A percentile compares a stretch with the other conserved stretches of the same genome.
phyloP scores from a whole-genome alignment of 2,113 vertebrate genomes.

The Pygoscelis antarcticus region DNA sequence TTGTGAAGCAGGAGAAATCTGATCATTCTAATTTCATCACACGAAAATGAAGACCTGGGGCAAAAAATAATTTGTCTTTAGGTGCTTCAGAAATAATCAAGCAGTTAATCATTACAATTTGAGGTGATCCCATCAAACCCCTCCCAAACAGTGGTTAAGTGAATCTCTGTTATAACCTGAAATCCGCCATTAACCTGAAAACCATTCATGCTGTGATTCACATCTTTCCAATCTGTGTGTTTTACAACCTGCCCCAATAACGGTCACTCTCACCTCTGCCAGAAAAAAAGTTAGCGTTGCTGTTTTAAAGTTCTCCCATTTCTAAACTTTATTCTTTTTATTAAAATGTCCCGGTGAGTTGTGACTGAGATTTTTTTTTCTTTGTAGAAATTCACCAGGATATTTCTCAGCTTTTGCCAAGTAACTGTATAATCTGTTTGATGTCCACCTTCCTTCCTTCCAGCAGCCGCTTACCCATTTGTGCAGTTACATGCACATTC shows the following conservation, averaged over 20 bases:
- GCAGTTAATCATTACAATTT: not conserved
- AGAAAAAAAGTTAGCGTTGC: not conserved
- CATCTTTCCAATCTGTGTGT: not conserved
- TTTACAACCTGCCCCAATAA: not conserved
- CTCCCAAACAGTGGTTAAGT: not conserved
- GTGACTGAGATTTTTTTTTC: not conserved
- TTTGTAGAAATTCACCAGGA: not conserved
- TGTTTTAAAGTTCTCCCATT: not conserved
- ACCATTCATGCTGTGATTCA: not conserved
- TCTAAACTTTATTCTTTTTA: not conserved
- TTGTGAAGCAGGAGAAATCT: not conserved
- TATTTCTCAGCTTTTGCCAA: not conserved
- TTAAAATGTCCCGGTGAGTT: not conserved
- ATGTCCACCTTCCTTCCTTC: slow-evolving; percentile 1
- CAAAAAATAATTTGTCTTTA: not conserved
- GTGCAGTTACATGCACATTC: not conserved
- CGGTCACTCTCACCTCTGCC: not conserved
- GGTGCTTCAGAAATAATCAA: not conserved
- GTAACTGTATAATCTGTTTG: not conserved
- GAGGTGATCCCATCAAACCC: not conserved
- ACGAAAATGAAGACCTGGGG: not conserved
- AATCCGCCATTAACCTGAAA: not conserved
- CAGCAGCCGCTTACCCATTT: not conserved
- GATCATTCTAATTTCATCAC: not conserved
- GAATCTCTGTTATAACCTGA: not conserved